phyloP scores from a whole-genome alignment of 2,888 invertebrate species.

The Metacarcinus magister region DNA sequence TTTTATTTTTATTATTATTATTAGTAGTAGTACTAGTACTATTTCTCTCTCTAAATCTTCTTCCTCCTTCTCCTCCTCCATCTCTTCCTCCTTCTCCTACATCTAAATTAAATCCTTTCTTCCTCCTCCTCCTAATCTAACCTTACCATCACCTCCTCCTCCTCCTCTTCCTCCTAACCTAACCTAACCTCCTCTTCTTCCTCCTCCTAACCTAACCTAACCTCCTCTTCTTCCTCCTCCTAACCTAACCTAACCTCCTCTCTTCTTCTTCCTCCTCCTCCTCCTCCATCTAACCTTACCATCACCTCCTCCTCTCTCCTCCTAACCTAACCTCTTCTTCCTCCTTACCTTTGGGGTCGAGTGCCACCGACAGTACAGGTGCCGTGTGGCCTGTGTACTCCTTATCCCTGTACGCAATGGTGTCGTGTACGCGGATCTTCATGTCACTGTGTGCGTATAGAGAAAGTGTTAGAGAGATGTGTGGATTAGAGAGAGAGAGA shows the following conservation, averaged over 20 bases:
- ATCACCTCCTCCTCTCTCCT: not conserved
- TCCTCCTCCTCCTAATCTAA: not conserved
- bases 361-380: slow-evolving; percentile 87
- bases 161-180: too few relatives aligned
- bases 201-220: not conserved
- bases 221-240: not conserved
- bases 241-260: too few relatives aligned
- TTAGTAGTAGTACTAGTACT: too few relatives aligned
- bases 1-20: too few relatives aligned
- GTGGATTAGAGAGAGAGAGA: not conserved
- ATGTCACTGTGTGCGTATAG: slow-evolving; percentile 87
- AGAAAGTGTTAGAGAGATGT: not conserved
- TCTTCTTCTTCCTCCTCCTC: not conserved
- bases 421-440: slow-evolving; percentile 86
- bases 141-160: too few relatives aligned
- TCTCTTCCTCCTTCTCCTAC: too few relatives aligned
- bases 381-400: slow-evolving; percentile 87
- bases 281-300: not conserved
- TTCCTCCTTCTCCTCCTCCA: not conserved
- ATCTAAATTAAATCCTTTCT: too few relatives aligned
- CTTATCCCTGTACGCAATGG: slow-evolving; percentile 85
- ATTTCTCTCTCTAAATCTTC: not conserved
- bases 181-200: too few relatives aligned
- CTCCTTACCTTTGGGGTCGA: slow-evolving; percentile 86
- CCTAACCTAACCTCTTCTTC: not conserved